Evolutionary conservation across 2,797 vertebrate species (phyloP).

Genomic region (Loriculus beryllinus): DNA sequence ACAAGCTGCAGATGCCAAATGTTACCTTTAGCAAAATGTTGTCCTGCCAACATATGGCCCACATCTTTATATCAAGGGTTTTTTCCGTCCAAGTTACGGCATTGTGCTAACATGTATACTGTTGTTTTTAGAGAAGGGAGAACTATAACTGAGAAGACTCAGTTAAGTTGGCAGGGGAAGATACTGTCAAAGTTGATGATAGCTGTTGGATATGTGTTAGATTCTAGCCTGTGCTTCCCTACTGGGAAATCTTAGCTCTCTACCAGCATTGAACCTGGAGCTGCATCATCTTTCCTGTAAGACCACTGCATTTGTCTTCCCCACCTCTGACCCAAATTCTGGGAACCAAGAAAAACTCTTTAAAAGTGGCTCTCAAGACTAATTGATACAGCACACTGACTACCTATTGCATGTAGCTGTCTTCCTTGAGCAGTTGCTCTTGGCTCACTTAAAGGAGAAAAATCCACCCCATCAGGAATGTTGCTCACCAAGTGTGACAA

Average conservation of each 20-base stretch:
- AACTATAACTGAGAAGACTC: background rate
- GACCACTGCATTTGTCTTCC: background rate
- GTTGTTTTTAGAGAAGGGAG: background rate
- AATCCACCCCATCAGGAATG: conserved; percentile 3
- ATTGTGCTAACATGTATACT: background rate
- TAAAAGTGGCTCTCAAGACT: background rate
- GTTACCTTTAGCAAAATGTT: background rate
- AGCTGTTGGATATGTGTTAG: background rate
- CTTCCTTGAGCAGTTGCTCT: background rate
- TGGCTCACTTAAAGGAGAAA: background rate
- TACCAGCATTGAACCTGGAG: background rate
- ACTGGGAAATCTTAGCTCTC: background rate
- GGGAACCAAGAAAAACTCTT: background rate
- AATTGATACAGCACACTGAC: background rate
- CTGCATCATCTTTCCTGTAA: background rate
- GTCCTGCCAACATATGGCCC: background rate
- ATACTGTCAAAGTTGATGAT: background rate
- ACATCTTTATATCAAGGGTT: background rate
- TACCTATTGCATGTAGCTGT: background rate
- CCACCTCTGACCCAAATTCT: background rate
- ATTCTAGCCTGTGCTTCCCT: background rate
- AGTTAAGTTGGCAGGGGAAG: background rate
- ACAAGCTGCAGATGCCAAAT: background rate
- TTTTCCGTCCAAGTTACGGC: background rate
- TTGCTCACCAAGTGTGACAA: conserved; percentile 22